Conservation (phyloP, 2,113 vertebrate species). For the Hepsetus odoe region DNA sequence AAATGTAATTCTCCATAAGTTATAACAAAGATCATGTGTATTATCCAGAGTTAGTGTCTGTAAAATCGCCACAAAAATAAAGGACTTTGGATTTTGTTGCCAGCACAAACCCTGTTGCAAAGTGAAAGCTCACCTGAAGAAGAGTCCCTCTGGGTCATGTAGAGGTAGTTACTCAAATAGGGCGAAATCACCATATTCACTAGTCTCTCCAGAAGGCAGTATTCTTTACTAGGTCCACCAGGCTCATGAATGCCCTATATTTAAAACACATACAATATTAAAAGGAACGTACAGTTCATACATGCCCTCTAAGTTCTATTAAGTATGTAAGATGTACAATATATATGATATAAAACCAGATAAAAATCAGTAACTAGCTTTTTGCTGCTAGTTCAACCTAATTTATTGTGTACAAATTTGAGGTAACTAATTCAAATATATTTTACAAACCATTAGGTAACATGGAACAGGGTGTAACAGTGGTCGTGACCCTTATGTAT, state of each 20-base stretch:
- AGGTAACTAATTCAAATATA: neutral
- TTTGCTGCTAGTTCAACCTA: neutral
- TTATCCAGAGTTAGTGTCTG: no score
- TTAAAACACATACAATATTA: neutral
- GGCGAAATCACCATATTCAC: conserved; percentile 88
- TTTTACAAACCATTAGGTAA: neutral
- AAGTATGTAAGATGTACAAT: no score
- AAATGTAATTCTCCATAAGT: no score
- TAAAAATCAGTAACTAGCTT: neutral
- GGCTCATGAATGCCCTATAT: conserved; percentile 88
- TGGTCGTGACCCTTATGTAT: neutral
- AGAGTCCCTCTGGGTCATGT: conserved; percentile 48
- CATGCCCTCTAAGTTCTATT: no score
- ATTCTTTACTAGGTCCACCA: conserved; percentile 79
- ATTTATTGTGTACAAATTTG: neutral
- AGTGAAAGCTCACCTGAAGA: conserved; percentile 35
- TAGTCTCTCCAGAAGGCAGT: conserved; percentile 84
- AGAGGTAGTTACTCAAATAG: conserved; percentile 77
- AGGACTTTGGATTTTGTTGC: no score
- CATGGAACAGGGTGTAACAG: neutral
- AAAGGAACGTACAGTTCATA: no score
- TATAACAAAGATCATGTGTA: no score
- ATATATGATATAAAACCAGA: no score
- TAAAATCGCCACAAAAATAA: no score
- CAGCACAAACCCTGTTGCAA: no score